A percentile compares a stretch with the other conserved stretches of the same genome.
Evolutionary conservation across 2,888 invertebrate genomes (phyloP).

Genomic region (Nysson spinosus): DNA sequence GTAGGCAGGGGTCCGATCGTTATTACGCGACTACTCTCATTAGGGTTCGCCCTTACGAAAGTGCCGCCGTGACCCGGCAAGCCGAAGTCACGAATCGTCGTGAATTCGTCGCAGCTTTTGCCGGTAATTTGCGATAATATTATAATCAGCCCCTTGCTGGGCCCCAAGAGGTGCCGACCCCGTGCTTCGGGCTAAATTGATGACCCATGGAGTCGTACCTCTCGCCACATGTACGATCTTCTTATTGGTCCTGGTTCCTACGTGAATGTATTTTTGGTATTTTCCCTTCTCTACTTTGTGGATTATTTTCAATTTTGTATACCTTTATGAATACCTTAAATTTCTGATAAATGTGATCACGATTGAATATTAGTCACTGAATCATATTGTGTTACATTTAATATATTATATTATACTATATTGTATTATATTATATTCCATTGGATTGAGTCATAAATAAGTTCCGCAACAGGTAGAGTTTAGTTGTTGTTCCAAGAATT

Average conservation of each 20-base stretch:
- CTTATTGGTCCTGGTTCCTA: constrained; percentile 30
- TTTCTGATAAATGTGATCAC: too few relatives aligned
- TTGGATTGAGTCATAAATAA: too few relatives aligned
- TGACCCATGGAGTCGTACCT: constrained; percentile 60
- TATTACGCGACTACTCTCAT: constrained; percentile 53
- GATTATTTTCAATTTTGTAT: neutral
- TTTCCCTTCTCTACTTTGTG: neutral
- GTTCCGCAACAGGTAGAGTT: too few relatives aligned
- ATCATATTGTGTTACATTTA: too few relatives aligned
- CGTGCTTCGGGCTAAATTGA: constrained; percentile 59
- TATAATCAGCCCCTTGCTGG: constrained; percentile 65
- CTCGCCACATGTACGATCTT: constrained; percentile 34
- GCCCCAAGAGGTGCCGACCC: constrained; percentile 44
- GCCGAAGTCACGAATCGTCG: constrained; percentile 45
- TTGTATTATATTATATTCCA: too few relatives aligned
- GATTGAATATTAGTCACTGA: too few relatives aligned
- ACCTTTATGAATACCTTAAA: too few relatives aligned
- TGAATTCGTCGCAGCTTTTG: constrained; percentile 65
- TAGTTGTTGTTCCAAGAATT: too few relatives aligned
- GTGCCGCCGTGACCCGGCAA: constrained; percentile 33
- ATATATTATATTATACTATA: too few relatives aligned
- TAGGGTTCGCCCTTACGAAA: constrained; percentile 33
- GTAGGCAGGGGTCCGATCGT: constrained; percentile 34
- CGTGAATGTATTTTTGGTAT: constrained; percentile 6
- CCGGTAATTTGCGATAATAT: constrained; percentile 69